phyloP scores from a whole-genome alignment of 1,140 invertebrate genomes.

The Matsumurasca onukii region DNA sequence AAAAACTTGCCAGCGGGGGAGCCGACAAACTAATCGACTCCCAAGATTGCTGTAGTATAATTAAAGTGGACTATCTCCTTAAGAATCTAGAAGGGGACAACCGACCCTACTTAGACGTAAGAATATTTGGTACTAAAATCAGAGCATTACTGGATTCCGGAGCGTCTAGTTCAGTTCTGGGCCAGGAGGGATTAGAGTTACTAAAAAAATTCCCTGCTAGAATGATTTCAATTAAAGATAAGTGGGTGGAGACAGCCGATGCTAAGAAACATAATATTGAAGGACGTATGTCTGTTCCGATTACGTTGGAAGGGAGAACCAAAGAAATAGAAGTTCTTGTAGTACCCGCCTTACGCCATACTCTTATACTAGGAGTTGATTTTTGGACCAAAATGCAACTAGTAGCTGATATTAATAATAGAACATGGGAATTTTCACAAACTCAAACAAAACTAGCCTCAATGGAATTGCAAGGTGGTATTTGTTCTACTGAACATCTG shows the following conservation, averaged over 20 bases:
- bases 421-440: not conserved
- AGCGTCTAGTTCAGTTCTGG: not conserved
- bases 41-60: not conserved
- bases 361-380: not conserved
- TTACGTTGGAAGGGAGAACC: not conserved
- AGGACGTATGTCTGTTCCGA: not conserved
- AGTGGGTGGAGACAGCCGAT: not conserved
- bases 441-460: not conserved
- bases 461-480: not conserved
- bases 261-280: not conserved
- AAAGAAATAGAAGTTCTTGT: not conserved
- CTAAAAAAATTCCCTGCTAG: not conserved
- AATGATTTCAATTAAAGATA: not conserved
- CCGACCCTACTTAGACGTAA: not conserved
- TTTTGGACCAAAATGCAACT: not conserved
- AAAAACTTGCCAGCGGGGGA: not conserved
- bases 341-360: not conserved
- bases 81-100: not conserved
- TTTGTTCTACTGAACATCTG: not conserved
- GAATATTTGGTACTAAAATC: not conserved
- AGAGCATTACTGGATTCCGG: not conserved
- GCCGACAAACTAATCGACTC: not conserved
- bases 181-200: not conserved
- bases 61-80: not conserved
- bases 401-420: not conserved